These are phyloP conservation scores for Triplophysa yarkandensis DNA, from an alignment of 2,797 vertebrate genomes.

Conservation along the genomic window DNA sequence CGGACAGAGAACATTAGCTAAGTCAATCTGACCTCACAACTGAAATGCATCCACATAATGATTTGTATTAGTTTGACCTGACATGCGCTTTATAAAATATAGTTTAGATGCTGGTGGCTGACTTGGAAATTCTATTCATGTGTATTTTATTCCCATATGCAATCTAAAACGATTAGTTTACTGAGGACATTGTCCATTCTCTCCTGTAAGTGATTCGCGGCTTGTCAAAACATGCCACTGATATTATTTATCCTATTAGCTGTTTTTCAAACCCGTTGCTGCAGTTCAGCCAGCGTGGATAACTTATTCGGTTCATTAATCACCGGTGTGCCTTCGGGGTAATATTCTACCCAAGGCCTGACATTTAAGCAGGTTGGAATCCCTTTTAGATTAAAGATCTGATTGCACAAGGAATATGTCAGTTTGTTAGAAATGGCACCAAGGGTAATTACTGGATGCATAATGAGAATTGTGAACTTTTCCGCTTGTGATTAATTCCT, in stretches of 20 bases:
- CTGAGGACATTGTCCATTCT: neutral
- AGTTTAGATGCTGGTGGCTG: slow-evolving; percentile 36
- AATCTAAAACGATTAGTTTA: neutral
- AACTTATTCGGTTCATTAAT: neutral
- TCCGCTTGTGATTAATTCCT: neutral
- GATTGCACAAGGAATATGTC: slow-evolving; percentile 1
- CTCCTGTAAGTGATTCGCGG: neutral
- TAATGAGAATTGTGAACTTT: neutral
- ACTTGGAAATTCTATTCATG: slow-evolving; percentile 4
- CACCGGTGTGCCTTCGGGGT: neutral
- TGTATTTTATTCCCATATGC: neutral
- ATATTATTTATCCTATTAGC: neutral
- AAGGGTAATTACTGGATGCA: neutral
- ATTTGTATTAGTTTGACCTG: slow-evolving; percentile 50
- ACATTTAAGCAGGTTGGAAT: slow-evolving; percentile 2
- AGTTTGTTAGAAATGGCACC: neutral
- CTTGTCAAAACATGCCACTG: neutral
- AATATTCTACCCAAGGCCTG: neutral
- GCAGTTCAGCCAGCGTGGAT: neutral
- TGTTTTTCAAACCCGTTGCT: neutral
- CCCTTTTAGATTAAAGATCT: neutral
- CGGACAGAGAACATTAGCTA: slow-evolving; percentile 34
- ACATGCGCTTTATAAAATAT: slow-evolving; percentile 40
- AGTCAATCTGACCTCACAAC: slow-evolving; percentile 46
- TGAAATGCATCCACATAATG: slow-evolving; percentile 33